Evolutionary conservation across 2,113 vertebrate species (phyloP), one percentile per base, ranked within the genome.

Genomic region (Sprattus sprattus): DNA sequence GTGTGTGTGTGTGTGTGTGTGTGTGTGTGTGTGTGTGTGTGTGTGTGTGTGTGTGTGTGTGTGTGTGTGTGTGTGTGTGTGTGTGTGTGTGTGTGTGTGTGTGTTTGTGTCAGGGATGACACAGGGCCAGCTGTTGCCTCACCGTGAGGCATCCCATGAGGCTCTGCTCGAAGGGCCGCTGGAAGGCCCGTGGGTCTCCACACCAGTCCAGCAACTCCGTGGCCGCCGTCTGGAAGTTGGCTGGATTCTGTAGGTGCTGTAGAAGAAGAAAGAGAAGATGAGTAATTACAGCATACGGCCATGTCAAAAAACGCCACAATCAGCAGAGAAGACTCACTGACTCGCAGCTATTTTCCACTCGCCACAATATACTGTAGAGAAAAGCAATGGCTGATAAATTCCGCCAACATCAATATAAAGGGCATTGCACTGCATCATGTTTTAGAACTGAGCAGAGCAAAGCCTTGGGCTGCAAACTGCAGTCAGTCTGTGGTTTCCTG

Each of bases 121-220:
- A 87, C 84, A 16, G 81, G 49, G 90, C 83, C 87, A 88, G 88
- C 88, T 87, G 91, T 86, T 89, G 86, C 86, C 93, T 2, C 97
- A 99, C 98, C 96, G 98, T 99, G 93, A 99, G 94, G 92, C 98
- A 99, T 92, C 98, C 98, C 98, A 99, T 99, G 92, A 99, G 96
- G 90, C 98, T 99, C 95, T 99, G 98, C 94, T 99, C 98, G 83
- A 99, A 99, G 0, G 98, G 98, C 90, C 98, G 95, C 94, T 99
- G 98, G 95, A 99, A 99, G 85, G 98, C 98, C 91, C 98, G 94
- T 25, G 98, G 98, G 93, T 99, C 98, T 90, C 98, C 98, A 11
- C 98, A 99, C 98, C 98, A 99, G 95, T 99, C 98, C 93, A 99
- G 94, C 89, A 99, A 95, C 93, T 99, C 98, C 0, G 98, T 99